Conservation (phyloP, 2,797 vertebrate genomes). For the Gouania willdenowi region DNA sequence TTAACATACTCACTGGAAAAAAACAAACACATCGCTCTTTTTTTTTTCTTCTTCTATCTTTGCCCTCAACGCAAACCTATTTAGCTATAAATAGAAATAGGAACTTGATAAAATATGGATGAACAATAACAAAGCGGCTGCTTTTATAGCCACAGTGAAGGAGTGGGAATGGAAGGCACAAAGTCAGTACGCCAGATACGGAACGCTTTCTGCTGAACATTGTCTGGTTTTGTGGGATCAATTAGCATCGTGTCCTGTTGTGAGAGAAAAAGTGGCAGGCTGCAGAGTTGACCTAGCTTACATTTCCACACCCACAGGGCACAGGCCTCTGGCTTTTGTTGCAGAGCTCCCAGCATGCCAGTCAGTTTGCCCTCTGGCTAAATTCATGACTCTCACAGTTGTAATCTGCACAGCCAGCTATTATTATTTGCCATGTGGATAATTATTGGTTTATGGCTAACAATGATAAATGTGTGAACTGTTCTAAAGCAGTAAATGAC, state of each 20-base stretch:
- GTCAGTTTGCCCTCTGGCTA: conserved; percentile 9
- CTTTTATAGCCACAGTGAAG: conserved; percentile 19
- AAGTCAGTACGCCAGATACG: conserved; percentile 10
- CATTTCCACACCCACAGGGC: conserved; percentile 48
- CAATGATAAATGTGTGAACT: background rate
- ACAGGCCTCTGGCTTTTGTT: conserved; percentile 41
- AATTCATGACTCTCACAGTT: too few species aligned
- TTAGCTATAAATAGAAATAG: conserved; percentile 67
- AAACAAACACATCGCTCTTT: background rate
- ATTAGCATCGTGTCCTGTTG: conserved; percentile 35
- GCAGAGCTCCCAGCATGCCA: conserved; percentile 37
- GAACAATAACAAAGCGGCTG: conserved; percentile 60
- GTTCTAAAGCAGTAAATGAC: conserved; percentile 1
- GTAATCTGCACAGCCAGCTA: too few species aligned
- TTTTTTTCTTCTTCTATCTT: conserved; percentile 12
- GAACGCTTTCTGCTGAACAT: conserved; percentile 28
- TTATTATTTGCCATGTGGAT: too few species aligned
- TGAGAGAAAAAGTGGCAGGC: conserved; percentile 20
- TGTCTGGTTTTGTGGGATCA: conserved; percentile 45
- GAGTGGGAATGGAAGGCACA: conserved; percentile 24
- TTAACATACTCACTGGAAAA: conserved; percentile 3
- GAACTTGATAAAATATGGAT: conserved; percentile 62
- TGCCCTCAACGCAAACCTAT: conserved; percentile 32
- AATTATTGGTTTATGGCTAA: too few species aligned
- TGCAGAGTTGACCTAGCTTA: conserved; percentile 52